Base-by-base conservation (phyloP, 1,140 invertebrate species). In the Rhopalosiphum maidis region DNA sequence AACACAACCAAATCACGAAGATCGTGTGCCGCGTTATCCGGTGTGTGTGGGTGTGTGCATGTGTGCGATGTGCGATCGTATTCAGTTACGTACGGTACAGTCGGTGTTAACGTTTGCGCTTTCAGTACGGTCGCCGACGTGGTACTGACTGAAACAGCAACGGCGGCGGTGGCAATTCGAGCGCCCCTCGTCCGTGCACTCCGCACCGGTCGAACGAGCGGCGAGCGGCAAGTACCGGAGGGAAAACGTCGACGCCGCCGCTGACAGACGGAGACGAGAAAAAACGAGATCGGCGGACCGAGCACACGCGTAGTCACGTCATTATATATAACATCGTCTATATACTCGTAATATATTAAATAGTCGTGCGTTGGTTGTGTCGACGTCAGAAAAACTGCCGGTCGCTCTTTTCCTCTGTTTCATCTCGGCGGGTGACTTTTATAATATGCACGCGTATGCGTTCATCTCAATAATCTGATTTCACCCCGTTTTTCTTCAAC, bases 221-320 rank as follows among this genome's bases (percentile, higher is more conserved):
- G 22, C 23, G 48, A 18, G 87, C 35, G n/a, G 87, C 2, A 30
- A 30, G 60, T 18, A 6, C n/a, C 89, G 89, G 55, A 37, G 88
- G 25, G 23, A 43, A 55, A 90, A 90, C 48, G 87, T 89, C 87
- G n/a, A 54, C 87, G n/a, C 88, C 88, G 48, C 21, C 87, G 51
- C 51, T 51, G 51, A 30, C 25, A 25, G 87, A 37, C n/a, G 87
- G 46, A 21, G 35, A 37, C 35, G 35, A 83, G n/a, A 77, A 77
- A 77, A 77, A 77, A 86, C 41, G 41, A 41, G 83, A 85, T 41
- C 25, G 25, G 25, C 85, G 85, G 85, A 46, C 85, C 41, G 85
- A 25, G 85, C 83, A 77, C 83, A 41, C 37, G 23, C 83, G 37
- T 85, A 43, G 35, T 25, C 83, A 43, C 83, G 37, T 43, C 60